Evolutionary conservation across 2,888 invertebrate species (phyloP), one percentile per base, ranked within the genome.

Genomic region (Sphecodes monilicornis): DNA sequence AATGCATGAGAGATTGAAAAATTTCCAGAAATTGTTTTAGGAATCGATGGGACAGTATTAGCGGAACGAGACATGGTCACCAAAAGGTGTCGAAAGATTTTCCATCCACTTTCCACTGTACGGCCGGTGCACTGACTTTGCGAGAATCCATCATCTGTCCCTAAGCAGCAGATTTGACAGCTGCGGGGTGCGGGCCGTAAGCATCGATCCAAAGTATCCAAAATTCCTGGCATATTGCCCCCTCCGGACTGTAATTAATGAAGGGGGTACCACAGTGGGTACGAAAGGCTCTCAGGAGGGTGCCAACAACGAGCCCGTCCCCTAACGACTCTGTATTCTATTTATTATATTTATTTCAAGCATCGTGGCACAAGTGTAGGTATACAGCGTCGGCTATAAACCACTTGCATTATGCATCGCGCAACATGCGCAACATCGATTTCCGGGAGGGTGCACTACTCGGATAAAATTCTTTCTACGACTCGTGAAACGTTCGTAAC

Each of bases 161-260:
- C 79, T 41, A 72, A 74, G 77, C 70, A 50, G 60, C 73, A 73
- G 64, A 78, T 86, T 79, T 84, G 90, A 76, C 89, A 89, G 90
- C 87, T 89, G 90, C 82, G 87, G 80, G 84, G 87, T 81, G 74
- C 80, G 76, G 32, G 76, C 86, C 69, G 88, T 84, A 87, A 86
- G 86, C 86, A 86, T 76, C 83, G 85, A 76, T 73, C 79, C 79
- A 80, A 89, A 89, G 90, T 88, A 89, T 76, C 81, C 80, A 81
- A 89, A 87, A 88, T 91, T 89, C 86, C 89, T 88, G 90, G 85
- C 90, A 90, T 89, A 92, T 92, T 90, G 90, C 87, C 90, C 91
- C 91, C 85, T 86, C 84, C 86, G 87, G 88, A 84, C 87, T 89
- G 89, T 92, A 92, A 92, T 92, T 91, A 92, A 92, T 92, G 89